phyloP scores from a whole-genome alignment of 2,888 invertebrate species.

The Amiota minor region DNA sequence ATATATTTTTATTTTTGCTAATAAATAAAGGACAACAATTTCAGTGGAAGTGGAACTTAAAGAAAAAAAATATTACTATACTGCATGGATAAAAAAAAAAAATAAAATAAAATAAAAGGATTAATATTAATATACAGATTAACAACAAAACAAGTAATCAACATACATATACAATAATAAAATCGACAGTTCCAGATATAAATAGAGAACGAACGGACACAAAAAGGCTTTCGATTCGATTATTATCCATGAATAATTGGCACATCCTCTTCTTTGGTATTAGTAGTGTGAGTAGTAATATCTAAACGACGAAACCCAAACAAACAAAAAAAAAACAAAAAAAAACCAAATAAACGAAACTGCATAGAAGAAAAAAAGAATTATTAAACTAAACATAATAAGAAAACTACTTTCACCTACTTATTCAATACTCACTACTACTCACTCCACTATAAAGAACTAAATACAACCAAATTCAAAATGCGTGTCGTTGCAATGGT shows the following conservation, averaged over 20 bases:
- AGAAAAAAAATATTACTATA: no score
- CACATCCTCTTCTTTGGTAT: no score
- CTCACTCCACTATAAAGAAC: neutral
- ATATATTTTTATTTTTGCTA: no score
- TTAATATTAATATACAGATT: no score
- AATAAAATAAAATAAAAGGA: neutral
- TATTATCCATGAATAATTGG: no score
- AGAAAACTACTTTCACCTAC: neutral
- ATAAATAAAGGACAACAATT: no score
- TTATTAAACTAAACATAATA: neutral
- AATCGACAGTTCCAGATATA: no score
- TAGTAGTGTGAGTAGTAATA: no score
- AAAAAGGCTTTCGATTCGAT: neutral
- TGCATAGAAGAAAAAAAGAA: neutral
- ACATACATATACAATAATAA: no score
- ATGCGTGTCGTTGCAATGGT: conserved; percentile 92
- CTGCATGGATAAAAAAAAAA: no score
- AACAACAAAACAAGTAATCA: neutral
- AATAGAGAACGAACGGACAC: neutral
- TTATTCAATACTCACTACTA: neutral
- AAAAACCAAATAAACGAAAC: neutral
- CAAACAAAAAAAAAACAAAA: neutral
- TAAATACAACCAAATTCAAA: conserved; percentile 52
- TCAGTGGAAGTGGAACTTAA: no score
- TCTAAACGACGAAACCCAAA: neutral